These are phyloP conservation scores for Plecturocebus donacophilus DNA, from an alignment of 2,113 vertebrate species.

Conservation along the genomic window DNA sequence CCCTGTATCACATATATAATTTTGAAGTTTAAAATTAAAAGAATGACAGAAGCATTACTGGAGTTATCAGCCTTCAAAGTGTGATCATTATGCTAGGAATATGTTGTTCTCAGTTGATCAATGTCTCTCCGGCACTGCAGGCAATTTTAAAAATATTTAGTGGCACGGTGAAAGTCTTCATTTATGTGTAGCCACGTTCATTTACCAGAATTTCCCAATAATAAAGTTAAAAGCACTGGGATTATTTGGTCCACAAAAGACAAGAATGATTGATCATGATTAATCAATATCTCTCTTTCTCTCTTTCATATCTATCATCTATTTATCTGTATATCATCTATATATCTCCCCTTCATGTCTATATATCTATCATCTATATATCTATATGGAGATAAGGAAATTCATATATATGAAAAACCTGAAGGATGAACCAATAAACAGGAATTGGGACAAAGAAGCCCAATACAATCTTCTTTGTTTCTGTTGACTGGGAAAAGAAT, in stretches of 20 bases:
- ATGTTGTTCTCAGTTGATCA: not conserved
- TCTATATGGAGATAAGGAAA: too few relatives aligned
- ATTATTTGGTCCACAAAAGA: not conserved
- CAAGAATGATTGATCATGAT: not conserved
- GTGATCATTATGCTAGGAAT: not conserved
- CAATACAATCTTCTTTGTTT: not conserved
- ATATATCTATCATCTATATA: too few relatives aligned
- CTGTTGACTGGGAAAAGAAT: not conserved
- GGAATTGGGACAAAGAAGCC: not conserved
- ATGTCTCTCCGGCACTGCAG: not conserved
- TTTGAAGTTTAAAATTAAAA: slow-evolving; percentile 7
- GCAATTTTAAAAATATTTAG: not conserved
- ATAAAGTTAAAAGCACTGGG: not conserved
- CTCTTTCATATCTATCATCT: not conserved
- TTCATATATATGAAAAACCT: too few relatives aligned
- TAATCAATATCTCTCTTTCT: not conserved
- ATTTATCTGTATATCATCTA: not conserved
- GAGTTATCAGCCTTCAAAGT: not conserved
- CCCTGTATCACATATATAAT: too few relatives aligned
- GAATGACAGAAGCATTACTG: not conserved
- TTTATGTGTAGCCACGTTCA: not conserved
- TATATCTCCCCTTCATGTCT: too few relatives aligned
- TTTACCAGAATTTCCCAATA: slow-evolving; percentile 28
- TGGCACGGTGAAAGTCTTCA: not conserved
- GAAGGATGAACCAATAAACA: slow-evolving; percentile 9